Evolutionary conservation across 2,113 vertebrate species (phyloP).

Genomic region (Desmodus rotundus): DNA sequence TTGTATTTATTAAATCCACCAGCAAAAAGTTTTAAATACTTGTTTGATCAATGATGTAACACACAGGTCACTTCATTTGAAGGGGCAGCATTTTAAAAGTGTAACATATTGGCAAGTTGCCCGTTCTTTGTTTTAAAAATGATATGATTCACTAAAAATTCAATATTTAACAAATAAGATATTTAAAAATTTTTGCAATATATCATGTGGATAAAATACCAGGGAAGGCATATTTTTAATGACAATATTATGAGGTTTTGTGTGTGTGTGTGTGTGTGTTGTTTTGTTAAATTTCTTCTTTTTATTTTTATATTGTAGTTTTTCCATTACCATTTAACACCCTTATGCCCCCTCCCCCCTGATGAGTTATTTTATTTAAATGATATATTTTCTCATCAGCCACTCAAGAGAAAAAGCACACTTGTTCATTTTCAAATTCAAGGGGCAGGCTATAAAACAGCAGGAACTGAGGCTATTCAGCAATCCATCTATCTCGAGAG

Average conservation of each 20-base stretch:
- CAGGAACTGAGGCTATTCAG: conserved; percentile 66
- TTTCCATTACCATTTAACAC: no score
- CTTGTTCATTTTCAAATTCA: conserved; percentile 69
- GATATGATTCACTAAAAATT: neutral
- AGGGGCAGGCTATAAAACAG: conserved; percentile 66
- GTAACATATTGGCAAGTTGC: neutral
- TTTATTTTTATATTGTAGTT: no score
- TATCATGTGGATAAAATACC: neutral
- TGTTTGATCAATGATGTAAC: neutral
- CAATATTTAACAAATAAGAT: neutral
- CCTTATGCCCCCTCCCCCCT: no score
- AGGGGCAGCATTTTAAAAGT: neutral
- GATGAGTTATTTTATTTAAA: neutral
- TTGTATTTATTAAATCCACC: neutral
- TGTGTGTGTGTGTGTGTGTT: no score
- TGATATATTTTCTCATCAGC: conserved; percentile 34
- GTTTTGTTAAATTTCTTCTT: no score
- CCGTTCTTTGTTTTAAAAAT: neutral
- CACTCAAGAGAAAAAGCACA: conserved; percentile 41
- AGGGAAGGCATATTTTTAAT: neutral
- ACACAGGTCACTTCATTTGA: neutral
- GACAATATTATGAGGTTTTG: conserved; percentile 22
- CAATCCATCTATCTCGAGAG: conserved; percentile 76
- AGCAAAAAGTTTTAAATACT: neutral
- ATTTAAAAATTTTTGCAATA: neutral